phyloP scores from a whole-genome alignment of 2,888 invertebrate genomes.

The Antitype chi region DNA sequence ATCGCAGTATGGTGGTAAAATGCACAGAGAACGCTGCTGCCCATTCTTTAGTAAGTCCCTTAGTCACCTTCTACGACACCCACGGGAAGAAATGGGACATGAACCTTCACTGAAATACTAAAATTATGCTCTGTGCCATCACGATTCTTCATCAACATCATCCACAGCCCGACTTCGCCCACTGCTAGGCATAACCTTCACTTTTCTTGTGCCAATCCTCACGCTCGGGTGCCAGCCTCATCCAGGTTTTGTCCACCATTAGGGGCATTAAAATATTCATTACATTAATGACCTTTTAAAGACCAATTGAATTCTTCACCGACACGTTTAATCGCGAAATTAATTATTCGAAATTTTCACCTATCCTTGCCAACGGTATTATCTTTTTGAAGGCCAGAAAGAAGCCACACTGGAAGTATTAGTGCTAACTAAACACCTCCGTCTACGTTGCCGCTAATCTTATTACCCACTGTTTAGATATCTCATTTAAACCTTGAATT shows the following conservation, averaged over 20 bases:
- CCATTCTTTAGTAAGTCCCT: too few species aligned
- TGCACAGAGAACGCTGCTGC: too few species aligned
- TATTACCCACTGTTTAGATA: constrained; percentile 43
- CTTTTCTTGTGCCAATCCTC: background rate
- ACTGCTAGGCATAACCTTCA: background rate
- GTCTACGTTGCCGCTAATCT: constrained; percentile 44
- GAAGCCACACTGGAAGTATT: constrained; percentile 51
- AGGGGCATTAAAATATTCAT: background rate
- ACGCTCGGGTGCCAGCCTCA: background rate
- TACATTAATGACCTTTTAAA: background rate
- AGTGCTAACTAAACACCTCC: constrained; percentile 41
- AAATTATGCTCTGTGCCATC: background rate
- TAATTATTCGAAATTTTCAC: constrained; percentile 19
- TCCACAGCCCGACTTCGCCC: background rate
- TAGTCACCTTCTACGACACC: too few species aligned
- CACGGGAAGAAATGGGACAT: too few species aligned
- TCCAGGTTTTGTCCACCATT: background rate
- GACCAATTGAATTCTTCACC: background rate
- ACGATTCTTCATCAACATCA: background rate
- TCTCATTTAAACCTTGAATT: constrained; percentile 58
- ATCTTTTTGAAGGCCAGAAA: constrained; percentile 51
- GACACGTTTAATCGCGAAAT: constrained; percentile 11
- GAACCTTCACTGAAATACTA: background rate
- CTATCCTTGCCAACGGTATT: constrained; percentile 34
- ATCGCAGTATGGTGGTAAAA: too few species aligned